Evolutionary conservation across 2,113 vertebrate genomes (phyloP), one percentile per base, ranked within the genome.

Genomic region (Vulpes vulpes): DNA sequence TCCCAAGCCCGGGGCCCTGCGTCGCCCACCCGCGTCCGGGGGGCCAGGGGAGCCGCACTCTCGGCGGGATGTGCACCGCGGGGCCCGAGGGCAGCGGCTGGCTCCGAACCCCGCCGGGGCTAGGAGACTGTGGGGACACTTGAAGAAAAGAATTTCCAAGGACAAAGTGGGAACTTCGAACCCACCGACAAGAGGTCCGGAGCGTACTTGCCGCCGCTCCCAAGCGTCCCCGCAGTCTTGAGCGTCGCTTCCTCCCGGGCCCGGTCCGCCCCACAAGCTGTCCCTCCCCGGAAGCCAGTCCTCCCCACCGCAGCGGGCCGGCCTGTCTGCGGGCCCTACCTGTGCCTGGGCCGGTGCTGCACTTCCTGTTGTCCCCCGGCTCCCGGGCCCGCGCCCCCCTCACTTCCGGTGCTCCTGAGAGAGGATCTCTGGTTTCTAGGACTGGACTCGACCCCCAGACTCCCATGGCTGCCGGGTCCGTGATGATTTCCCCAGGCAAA

Each of bases 1-100:
- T 25, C 55, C 43, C 4, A 32, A 8, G 71, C 25, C 17, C 0
- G 10, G 16, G 55, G 12, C 5, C 30, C 60, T 0, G 9, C 14
- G 10, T 19, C 32, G 20, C 1, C 9, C 20, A 3, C 27, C 19
- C 0, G 1, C 38, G 4, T 0, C 25, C 12, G 11, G 1, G 17
- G 0, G 53, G 11, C 57, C 15, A 1, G 2, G 5, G 10, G 43
- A 38, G 73, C 35, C 43, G 20, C 69, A 11, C 32, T 15, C 23
- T 15, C 14, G 0, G 35, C 3, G 3, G n/a, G 3, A 35, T 4
- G 11, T 12, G 51, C 23, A 19, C 27, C 30, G 1, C 2, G 2
- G 2, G 11, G 49, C 30, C 2, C 9, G 57, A 65, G 11, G 8
- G 49, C 10, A 16, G 17, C 3, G 27, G 23, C 20, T 4, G 80